Evolutionary conservation across 2,797 vertebrate genomes (phyloP).

Genomic region (Diplodus puntazzo): DNA sequence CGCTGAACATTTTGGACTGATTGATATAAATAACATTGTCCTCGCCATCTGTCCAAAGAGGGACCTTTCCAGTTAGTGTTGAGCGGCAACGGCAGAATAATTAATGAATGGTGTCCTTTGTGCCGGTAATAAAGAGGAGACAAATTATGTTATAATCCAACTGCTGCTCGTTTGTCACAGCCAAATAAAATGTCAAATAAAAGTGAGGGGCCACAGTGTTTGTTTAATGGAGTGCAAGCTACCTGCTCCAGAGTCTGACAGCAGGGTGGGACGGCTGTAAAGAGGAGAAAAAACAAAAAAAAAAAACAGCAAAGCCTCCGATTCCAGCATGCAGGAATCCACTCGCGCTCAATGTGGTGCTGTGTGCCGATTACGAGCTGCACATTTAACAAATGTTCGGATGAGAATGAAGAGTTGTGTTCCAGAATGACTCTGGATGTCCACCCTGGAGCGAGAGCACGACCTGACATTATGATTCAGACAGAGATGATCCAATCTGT

Average conservation of each 20-base stretch:
- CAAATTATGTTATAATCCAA: constrained; percentile 99
- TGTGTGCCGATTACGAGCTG: constrained; percentile 43
- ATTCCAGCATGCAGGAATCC: constrained; percentile 58
- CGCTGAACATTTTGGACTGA: constrained; percentile 99
- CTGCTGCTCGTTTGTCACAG: constrained; percentile 99
- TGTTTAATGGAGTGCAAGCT: constrained; percentile 98
- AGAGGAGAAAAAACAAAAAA: constrained; percentile 7
- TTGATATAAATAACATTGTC: constrained; percentile 99
- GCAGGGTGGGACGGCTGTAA: constrained; percentile 68
- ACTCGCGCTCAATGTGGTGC: constrained; percentile 37
- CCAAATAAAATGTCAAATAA: constrained; percentile 99
- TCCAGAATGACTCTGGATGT: constrained; percentile 43
- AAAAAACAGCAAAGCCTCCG: constrained; percentile 5
- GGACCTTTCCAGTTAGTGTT: constrained; percentile 99
- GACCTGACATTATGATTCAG: constrained; percentile 41
- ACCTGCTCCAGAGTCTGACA: constrained; percentile 94
- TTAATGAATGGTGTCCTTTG: constrained; percentile 99
- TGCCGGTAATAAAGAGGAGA: constrained; percentile 99
- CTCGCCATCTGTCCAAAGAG: constrained; percentile 99
- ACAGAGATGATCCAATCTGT: constrained; percentile 50
- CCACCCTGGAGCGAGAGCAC: constrained; percentile 30
- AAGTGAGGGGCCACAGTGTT: constrained; percentile 97
- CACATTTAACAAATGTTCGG: constrained; percentile 75
- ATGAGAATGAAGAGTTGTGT: constrained; percentile 38
- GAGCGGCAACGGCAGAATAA: constrained; percentile 99